Evolutionary conservation across 1,140 invertebrate genomes (phyloP), one percentile per base, ranked within the genome.

Genomic region (Teleogryllus occipitalis): DNA sequence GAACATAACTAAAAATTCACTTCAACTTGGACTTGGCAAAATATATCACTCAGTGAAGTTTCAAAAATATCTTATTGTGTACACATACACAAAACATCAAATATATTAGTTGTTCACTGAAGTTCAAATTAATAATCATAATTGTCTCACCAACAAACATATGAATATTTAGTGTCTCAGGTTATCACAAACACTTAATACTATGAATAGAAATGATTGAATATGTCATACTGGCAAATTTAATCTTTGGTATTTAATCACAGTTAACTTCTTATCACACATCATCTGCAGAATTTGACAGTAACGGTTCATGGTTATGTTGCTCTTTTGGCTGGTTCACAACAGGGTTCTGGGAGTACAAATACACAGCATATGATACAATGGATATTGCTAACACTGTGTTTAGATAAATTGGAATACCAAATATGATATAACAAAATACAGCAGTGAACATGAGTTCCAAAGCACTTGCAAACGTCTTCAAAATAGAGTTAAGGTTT

Each of bases 381-480:
- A 97, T 91, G 74, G 87, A 87, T 81, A 98, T 97, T 8, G 96
- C 92, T 77, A 95, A 81, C 1, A 94, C 85, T 6, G 97, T 98
- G 83, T 94, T 96, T 22, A 91, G 84, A 84, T 95, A 91, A 82
- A 98, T 93, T 8, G 94, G 89, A 86, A 97, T 97, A 81, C 89
- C 90, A 85, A 99, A 98, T 75, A 98, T 89, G 72, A 98, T 86
- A 89, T 93, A 97, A 83, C 95, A 96, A 0, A 98, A 88, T 8
- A 98, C 87, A 12, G 97, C 97, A 8, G 96, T 98, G 83, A 98
- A 95, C 54, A 97, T 88, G 15, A 98, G 86, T 86, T 99, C 97
- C 81, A 98, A 88, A 48, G 96, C 96, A 87, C 95, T 96, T 2
- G 97, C 97, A 88, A 98, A 98, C 10, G 95, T 97, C 88, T 99